phyloP scores from a whole-genome alignment of 2,797 vertebrate genomes.

The Acanthornis magna region DNA sequence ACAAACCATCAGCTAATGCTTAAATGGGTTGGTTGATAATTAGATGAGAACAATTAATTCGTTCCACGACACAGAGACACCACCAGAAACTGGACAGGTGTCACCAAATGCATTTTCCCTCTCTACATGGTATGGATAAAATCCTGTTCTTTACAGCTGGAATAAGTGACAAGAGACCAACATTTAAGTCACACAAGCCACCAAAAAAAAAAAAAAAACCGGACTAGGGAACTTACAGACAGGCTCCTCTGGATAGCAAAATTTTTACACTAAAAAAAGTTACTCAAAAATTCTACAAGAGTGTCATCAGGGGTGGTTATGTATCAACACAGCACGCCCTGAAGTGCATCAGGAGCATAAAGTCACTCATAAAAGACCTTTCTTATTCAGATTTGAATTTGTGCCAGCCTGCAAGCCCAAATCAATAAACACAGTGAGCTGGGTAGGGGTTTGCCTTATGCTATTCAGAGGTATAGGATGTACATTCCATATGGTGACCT shows the following conservation, averaged over 20 bases:
- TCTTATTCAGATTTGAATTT: not conserved
- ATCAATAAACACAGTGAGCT: accelerated
- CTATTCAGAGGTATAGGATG: not conserved
- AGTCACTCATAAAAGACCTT: not conserved
- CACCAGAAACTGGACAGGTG: not conserved
- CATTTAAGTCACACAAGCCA: not conserved
- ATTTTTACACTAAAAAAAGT: not conserved
- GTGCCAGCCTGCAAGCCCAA: not conserved
- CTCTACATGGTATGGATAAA: not conserved
- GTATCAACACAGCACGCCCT: not conserved
- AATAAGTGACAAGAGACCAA: not conserved
- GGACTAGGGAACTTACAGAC: not conserved
- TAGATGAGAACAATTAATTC: not conserved
- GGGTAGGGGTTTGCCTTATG: not conserved
- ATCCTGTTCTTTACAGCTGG: not conserved
- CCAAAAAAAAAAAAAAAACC: not conserved
- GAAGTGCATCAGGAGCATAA: not conserved
- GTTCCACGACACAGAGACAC: accelerated
- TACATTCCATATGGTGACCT: not conserved
- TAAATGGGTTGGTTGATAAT: not conserved
- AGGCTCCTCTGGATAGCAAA: not conserved
- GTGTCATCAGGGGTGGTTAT: not conserved
- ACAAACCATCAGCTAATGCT: not conserved
- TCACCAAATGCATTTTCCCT: not conserved
- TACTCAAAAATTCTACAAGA: not conserved